Evolutionary conservation across 2,888 invertebrate genomes (phyloP), one percentile per base, ranked within the genome.

Genomic region (Dasysyrphus albostriatus): DNA sequence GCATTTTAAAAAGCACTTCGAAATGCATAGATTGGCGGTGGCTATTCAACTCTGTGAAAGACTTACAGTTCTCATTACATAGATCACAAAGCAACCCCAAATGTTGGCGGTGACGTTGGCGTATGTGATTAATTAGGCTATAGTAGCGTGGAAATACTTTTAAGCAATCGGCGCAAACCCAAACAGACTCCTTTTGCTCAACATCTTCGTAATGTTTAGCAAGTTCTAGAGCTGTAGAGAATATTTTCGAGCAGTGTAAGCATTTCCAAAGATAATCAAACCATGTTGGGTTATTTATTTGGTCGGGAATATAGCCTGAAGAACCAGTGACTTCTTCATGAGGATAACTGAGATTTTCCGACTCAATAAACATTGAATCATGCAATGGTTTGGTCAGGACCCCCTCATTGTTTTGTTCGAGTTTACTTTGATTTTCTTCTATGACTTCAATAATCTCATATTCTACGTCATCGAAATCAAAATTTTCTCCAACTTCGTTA

Each of bases 41-140:
- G 5, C 70, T 3, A 2, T 88, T 81, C 10, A 90, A 75, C 0
- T 88, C 51, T 34, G 73, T 24, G 16, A 72, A 88, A 32, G 87
- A 83, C 6, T 58, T 39, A 32, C 79, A 89, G 8, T 14, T 58
- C 7, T 83, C 56, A 42, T 89, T 89, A 63, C 91, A 91, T 8
- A 88, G 73, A 76, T 91, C 90, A 51, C 90, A 91, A 58, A 88
- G 88, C 2, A 89, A 75, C 9, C 79, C 79, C 9, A 91, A 78
- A 9, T 88, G 78, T 0, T 88, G 59, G 0, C 90, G 89, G 87
- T 91, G 91, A 10, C 89, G 88, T 8, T 83, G 76, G 2, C 90
- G 89, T 6, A 91, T 88, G 73, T 91, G 91, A 83, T 90, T 91
- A 5, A 91, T 82, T 69, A 90, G 90, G 3, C 88, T 83, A 51